A percentile compares a stretch with the other conserved stretches of the same genome.
Conservation (phyloP, 2,113 vertebrate species). For the Hippopotamus amphibius region DNA sequence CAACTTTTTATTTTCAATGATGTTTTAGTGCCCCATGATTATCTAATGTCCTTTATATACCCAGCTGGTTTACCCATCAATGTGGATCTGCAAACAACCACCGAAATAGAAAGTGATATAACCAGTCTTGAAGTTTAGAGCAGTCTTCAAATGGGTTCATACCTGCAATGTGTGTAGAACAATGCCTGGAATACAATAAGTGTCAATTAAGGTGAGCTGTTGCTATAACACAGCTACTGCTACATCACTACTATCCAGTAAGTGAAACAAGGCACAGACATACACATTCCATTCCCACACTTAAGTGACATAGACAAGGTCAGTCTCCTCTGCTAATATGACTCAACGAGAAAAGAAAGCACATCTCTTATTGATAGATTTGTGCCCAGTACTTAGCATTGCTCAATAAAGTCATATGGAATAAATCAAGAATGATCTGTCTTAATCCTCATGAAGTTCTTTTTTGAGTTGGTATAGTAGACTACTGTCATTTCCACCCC, state of each 20-base stretch:
- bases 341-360: not conserved
- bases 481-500: not conserved
- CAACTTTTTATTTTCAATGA: not conserved
- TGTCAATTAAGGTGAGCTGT: not conserved
- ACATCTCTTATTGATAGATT: not conserved
- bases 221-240: not conserved
- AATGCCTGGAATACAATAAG: not conserved
- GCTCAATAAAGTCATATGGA: not conserved
- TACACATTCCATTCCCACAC: accelerated
- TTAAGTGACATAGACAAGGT: not conserved
- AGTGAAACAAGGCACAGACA: not conserved
- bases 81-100: not conserved
- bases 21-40: not conserved
- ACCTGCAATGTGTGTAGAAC: not conserved
- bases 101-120: not conserved
- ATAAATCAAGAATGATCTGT: conserved; percentile 26
- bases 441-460: not conserved
- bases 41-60: not conserved
- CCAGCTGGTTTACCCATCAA: not conserved
- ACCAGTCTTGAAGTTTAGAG: not conserved
- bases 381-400: not conserved
- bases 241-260: not conserved
- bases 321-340: not conserved
- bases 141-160: not conserved
- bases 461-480: not conserved